Percentiles rank a stretch among this genome's conserved stretches.
Conservation (phyloP, 2,113 vertebrate species). For the Caloenas nicobarica region DNA sequence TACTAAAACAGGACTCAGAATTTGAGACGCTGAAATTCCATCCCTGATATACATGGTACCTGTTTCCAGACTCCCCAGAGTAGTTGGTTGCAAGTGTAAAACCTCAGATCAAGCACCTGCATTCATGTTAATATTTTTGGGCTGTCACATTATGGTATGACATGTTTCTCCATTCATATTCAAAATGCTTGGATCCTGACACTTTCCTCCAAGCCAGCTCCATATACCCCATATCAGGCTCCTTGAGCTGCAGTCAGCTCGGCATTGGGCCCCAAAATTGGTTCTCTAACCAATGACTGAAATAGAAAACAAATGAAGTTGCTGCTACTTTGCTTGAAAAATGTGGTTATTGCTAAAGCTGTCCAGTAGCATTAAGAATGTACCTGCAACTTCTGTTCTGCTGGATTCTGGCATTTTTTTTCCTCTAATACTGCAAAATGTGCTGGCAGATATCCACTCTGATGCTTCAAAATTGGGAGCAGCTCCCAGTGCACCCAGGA, state of each 20-base stretch:
- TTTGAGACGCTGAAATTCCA: background rate
- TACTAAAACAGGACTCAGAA: background rate
- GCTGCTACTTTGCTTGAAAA: background rate
- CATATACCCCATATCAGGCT: fast-evolving
- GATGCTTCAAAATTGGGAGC: background rate
- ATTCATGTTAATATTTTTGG: background rate
- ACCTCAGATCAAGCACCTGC: background rate
- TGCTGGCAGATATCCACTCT: background rate
- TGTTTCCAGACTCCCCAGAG: background rate
- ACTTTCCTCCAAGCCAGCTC: background rate
- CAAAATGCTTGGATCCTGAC: background rate
- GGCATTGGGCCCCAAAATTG: background rate
- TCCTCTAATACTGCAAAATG: background rate
- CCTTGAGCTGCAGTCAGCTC: background rate
- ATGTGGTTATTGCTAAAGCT: background rate
- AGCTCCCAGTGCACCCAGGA: background rate
- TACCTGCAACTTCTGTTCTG: background rate
- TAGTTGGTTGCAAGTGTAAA: background rate
- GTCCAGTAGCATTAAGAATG: background rate
- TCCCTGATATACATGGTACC: fast-evolving
- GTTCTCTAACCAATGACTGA: background rate
- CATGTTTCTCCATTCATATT: background rate
- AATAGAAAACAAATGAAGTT: background rate
- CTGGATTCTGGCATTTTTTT: background rate
- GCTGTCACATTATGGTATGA: background rate